A percentile compares a stretch with the other conserved stretches of the same genome.
These are phyloP conservation scores for Manis crassicaudata DNA, from an alignment of 2,797 vertebrate genomes.

Conservation along the genomic window DNA sequence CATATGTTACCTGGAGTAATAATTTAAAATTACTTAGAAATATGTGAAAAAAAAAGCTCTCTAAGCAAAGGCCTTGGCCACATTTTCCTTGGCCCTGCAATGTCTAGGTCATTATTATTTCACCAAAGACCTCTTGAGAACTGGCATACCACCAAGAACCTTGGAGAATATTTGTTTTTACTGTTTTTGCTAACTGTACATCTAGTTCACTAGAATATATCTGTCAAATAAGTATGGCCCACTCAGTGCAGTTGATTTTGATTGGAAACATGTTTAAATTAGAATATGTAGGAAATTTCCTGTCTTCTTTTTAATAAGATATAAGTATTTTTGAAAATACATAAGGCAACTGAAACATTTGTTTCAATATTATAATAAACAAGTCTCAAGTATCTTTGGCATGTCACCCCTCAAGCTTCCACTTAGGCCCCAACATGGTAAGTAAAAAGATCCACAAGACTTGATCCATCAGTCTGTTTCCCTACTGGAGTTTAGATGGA, in stretches of 20 bases:
- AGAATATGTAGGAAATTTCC: not conserved
- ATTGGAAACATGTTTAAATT: slow-evolving; percentile 12
- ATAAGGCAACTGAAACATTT: not conserved
- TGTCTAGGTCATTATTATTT: not conserved
- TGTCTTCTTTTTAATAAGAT: not conserved
- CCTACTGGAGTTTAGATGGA: not conserved
- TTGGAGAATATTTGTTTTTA: not conserved
- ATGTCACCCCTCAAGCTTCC: not conserved
- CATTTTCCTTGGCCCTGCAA: not conserved
- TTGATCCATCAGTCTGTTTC: not conserved
- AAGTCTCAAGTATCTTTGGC: not conserved
- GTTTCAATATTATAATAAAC: not conserved
- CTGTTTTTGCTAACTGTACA: not conserved
- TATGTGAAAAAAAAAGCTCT: not conserved
- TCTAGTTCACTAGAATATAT: not conserved
- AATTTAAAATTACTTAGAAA: not conserved
- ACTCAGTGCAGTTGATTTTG: not conserved
- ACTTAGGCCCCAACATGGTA: not conserved
- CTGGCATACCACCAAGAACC: not conserved
- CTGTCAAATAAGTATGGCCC: not conserved
- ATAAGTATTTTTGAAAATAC: not conserved
- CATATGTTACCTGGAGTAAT: not conserved
- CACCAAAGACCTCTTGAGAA: not conserved
- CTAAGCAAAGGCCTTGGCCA: not conserved
- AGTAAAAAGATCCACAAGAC: not conserved